Base-by-base conservation (phyloP, 2,888 invertebrate species). In the Pollenia angustigena region DNA sequence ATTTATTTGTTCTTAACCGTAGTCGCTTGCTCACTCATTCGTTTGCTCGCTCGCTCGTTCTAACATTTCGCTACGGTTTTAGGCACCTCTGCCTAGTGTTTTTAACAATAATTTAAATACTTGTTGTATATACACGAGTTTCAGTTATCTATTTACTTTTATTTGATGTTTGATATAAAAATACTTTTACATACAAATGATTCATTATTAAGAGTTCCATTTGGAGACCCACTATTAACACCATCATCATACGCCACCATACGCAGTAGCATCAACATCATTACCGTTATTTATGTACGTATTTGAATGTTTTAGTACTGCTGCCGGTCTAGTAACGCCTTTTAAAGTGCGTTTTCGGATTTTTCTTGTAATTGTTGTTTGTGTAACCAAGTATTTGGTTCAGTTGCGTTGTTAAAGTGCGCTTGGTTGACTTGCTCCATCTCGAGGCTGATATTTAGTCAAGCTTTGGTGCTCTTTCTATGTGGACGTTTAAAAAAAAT, bases 391-490 rank as follows among this genome's bases (percentile, higher is more conserved):
- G 32, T 76, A 32, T 81, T 78, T 81, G 83, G 83, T 56, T 81
- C 56, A 78, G 60, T 87, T 85, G 75, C 18, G 69, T 74, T 66
- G 79, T 56, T 84, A 46, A 68, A 81, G 78, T 88, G 88, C 87
- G 72, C 83, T 72, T 60, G 66, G 80, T 68, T 82, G 42, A 48
- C 46, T 64, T 48, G 40, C 50, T 68, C 54, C 60, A 64, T 46
- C 74, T 78, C n/a, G 78, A 66, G 58, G 68, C 74, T 54, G 42
- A 23, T 84, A 74, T 86, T 85, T 82, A 93, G 92, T 92, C 89
- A 92, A 89, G 89, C 90, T 91, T 92, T 92, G 92, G 92, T 92
- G 93, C 91, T 91, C 91, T 90, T 90, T 90, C 90, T 90, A 91
- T 88, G 91, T 91, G 90, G 92, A 92, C 92, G 91, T 91, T 82